Conservation (phyloP, 2,113 vertebrate species). For the Alethe diademata region DNA sequence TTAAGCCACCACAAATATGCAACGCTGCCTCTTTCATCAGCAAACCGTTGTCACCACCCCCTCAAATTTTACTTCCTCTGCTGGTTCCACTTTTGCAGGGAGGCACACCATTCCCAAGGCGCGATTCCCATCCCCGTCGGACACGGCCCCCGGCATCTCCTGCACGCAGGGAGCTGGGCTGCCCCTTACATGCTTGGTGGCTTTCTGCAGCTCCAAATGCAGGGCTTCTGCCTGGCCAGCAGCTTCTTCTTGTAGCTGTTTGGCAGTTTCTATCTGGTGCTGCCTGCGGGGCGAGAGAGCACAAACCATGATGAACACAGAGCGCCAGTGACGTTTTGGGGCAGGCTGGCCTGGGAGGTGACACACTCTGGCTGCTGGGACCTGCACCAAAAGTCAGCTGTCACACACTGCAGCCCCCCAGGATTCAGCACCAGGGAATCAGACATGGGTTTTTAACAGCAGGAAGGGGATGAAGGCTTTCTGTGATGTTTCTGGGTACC, state of each 20-base stretch:
- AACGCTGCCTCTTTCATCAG: constrained; percentile 66
- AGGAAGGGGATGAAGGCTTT: neutral
- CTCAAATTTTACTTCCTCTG: constrained; percentile 70
- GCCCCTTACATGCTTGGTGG: constrained; percentile 17
- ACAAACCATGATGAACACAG: constrained; percentile 26
- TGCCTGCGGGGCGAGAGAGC: constrained; percentile 25
- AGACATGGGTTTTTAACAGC: neutral
- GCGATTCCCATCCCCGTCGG: constrained; percentile 3
- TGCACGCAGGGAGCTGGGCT: rapidly evolving
- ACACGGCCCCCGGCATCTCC: rapidly evolving
- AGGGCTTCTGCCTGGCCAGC: constrained; percentile 23
- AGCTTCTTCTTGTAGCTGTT: constrained; percentile 45
- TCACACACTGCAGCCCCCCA: neutral
- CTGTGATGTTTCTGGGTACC: too few relatives aligned
- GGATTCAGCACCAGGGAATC: neutral
- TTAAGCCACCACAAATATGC: constrained; percentile 61
- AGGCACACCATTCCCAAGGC: neutral
- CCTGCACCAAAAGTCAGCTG: neutral
- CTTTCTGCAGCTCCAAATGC: constrained; percentile 8
- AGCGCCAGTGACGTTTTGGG: constrained; percentile 11
- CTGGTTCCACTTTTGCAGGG: constrained; percentile 42
- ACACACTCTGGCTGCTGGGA: neutral
- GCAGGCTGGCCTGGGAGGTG: neutral
- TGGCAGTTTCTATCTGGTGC: constrained; percentile 36
- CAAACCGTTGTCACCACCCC: constrained; percentile 69